Evolutionary conservation across 2,113 vertebrate genomes (phyloP).

Genomic region (Cynoglossus semilaevis): DNA sequence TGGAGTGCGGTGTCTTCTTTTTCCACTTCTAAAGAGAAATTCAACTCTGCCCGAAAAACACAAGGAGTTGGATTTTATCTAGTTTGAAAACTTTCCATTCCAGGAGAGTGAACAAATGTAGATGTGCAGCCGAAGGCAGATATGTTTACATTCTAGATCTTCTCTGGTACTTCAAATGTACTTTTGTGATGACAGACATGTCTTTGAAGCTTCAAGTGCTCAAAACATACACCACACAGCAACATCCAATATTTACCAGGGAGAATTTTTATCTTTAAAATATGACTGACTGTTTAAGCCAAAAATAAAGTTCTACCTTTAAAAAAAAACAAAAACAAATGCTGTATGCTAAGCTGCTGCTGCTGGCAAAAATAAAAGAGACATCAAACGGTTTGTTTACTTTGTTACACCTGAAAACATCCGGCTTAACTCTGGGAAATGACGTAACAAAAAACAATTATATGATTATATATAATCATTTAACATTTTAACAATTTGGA

Average conservation of each 20-base stretch:
- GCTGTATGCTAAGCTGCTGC: not conserved
- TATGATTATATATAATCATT: not conserved
- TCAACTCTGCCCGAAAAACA: conserved; percentile 29
- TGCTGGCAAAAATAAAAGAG: not conserved
- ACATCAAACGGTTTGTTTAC: conserved; percentile 17
- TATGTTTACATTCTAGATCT: not conserved
- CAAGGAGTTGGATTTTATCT: conserved; percentile 18
- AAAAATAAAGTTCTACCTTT: too few species aligned
- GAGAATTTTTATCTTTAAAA: too few species aligned
- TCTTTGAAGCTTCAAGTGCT: not conserved
- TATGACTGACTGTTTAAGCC: too few species aligned
- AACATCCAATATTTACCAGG: conserved; percentile 9
- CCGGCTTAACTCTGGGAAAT: not conserved
- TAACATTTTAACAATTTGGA: not conserved
- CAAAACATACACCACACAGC: not conserved
- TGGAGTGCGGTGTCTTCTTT: conserved; percentile 61
- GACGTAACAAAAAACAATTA: not conserved
- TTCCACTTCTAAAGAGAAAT: conserved; percentile 56
- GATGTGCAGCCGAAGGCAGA: not conserved
- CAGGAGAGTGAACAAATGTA: not conserved
- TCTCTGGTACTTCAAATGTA: not conserved
- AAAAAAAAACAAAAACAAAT: not conserved
- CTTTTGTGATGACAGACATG: not conserved
- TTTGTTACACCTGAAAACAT: conserved; percentile 9
- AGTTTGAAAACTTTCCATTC: conserved; percentile 22